Evolutionary conservation across 1,140 invertebrate genomes (phyloP), one percentile per base, ranked within the genome.

Genomic region (Drosophila sproati): DNA sequence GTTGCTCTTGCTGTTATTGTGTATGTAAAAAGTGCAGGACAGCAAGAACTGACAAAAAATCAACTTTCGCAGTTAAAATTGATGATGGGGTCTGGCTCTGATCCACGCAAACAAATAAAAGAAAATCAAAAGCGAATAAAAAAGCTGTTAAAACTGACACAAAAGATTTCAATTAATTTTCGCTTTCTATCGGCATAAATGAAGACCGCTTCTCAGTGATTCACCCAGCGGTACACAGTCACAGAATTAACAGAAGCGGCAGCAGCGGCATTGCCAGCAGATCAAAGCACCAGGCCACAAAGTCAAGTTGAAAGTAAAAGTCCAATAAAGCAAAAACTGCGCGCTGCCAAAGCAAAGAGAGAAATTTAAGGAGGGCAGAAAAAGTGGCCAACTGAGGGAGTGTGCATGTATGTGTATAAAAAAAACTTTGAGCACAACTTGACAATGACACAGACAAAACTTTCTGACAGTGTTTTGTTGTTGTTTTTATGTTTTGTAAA

Each of bases 271-370:
- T 56, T 39, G 60, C 35, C 39, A 43, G 43, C 32, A 62, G 64
- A 73, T 73, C 71, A 73, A 73, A 57, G 73, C 73, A 39, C 72
- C 61, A 66, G 73, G 81, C 72, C 77, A 67, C 55, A 82, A 88
- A 88, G 83, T 88, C 89, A 85, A 89, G 89, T 88, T 83, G 85
- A 89, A 88, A 89, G 85, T 89, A 80, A 88, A 88, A 88, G 83
- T 88, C 88, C 77, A 87, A 87, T 88, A 87, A 77, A 77, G 83
- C 80, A 80, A 77, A 83, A 87, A 77, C 77, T 77, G 85, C 73
- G 55, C 59, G 79, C 43, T 72, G 77, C 54, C 71, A 70, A 68
- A 61, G 48, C 47, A 63, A 29, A 5, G 39, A 60, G 45, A 43
- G 45, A 57, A 70, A 72, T 31, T 52, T 47, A 32, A 12, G 2